These are phyloP conservation scores for Chrysemys picta DNA, from an alignment of 2,113 vertebrate species.

Conservation along the genomic window DNA sequence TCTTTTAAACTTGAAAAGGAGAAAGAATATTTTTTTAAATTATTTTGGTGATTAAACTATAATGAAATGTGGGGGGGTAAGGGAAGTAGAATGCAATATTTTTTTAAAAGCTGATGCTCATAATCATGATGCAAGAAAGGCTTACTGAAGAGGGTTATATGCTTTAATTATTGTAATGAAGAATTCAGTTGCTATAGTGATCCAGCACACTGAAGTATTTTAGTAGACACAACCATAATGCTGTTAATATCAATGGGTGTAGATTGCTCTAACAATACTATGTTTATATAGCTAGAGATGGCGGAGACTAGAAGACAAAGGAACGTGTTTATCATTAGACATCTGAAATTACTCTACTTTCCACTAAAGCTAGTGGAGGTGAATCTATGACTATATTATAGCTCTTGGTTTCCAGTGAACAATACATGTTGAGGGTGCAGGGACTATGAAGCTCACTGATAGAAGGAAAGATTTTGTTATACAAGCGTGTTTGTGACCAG, in stretches of 20 bases:
- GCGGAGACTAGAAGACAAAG: not conserved
- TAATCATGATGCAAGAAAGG: not conserved
- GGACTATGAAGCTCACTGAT: not conserved
- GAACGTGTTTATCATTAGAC: not conserved
- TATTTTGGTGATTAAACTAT: not conserved
- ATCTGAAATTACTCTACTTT: not conserved
- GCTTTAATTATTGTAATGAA: not conserved
- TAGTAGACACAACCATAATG: not conserved
- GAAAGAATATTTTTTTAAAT: not conserved
- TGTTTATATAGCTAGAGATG: not conserved
- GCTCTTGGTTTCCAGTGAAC: not conserved
- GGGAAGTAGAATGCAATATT: not conserved
- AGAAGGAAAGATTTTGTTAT: not conserved
- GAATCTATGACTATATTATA: not conserved
- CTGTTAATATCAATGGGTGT: not conserved
- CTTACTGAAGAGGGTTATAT: not conserved
- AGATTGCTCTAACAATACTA: not conserved
- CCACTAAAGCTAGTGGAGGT: not conserved
- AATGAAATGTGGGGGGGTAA: not conserved
- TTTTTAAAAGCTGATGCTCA: not conserved
- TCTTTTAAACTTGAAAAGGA: not conserved
- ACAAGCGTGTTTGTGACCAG: not conserved
- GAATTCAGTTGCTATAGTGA: not conserved
- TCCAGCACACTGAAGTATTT: slow-evolving; percentile 11
- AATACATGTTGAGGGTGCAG: not conserved